Percentiles rank a stretch among this genome's conserved stretches.
Evolutionary conservation across 2,113 vertebrate genomes (phyloP).

Genomic region (Empidonax alnorum): DNA sequence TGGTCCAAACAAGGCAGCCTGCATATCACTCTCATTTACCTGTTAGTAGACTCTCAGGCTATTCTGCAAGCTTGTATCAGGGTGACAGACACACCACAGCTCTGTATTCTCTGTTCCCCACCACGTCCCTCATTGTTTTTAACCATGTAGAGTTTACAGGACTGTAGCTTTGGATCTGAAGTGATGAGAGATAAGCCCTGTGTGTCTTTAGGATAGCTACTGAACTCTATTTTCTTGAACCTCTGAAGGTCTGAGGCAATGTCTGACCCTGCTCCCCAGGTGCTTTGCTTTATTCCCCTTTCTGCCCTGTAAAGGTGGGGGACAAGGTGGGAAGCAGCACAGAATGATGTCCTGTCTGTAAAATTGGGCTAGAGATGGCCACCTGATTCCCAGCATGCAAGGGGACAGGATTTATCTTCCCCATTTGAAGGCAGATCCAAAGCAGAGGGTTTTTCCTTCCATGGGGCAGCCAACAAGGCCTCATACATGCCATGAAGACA

Average conservation of each 20-base stretch:
- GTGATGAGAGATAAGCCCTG: not conserved
- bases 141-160: not conserved
- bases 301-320: not conserved
- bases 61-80: not conserved
- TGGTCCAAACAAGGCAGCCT: not conserved
- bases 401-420: not conserved
- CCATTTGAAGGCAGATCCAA: not conserved
- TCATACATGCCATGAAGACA: not conserved
- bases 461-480: rapidly evolving
- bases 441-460: not conserved
- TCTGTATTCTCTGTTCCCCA: not conserved
- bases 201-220: not conserved
- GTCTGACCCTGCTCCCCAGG: not conserved
- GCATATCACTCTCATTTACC: not conserved
- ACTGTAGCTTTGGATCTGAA: not conserved
- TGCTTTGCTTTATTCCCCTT: not conserved
- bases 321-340: not conserved
- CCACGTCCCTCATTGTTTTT: not conserved
- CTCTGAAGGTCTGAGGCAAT: not conserved
- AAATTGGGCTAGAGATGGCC: not conserved
- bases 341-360: not conserved
- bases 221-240: not conserved
- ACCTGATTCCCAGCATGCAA: not conserved
- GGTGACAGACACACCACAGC: not conserved
- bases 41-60: not conserved